Evolutionary conservation across 2,797 vertebrate species (phyloP).

Genomic region (Sebastes variabilis): DNA sequence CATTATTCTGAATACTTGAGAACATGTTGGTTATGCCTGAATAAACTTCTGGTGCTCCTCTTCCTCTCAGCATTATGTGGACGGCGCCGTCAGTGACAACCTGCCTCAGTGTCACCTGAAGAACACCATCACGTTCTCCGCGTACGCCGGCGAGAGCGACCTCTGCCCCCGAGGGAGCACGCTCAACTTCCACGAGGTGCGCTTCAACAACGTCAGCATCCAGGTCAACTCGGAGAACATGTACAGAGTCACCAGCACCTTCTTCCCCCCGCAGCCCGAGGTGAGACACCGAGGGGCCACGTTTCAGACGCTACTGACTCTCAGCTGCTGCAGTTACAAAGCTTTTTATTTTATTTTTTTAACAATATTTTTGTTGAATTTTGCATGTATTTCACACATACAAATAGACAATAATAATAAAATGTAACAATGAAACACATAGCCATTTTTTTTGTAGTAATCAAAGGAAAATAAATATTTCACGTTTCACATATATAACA

Average conservation of each 20-base stretch:
- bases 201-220: slow-evolving; percentile 85
- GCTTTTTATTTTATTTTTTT: too few species aligned
- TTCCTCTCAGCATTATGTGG: slow-evolving; percentile 86
- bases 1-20: not conserved
- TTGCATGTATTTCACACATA: too few species aligned
- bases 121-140: slow-evolving; percentile 88
- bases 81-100: slow-evolving; percentile 88
- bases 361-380: too few species aligned
- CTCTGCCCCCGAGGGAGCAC: slow-evolving; percentile 86
- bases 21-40: not conserved
- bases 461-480: too few species aligned
- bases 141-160: slow-evolving; percentile 90
- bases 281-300: slow-evolving; percentile 59
- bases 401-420: too few species aligned
- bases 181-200: slow-evolving; percentile 82
- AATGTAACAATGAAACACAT: too few species aligned
- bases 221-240: slow-evolving; percentile 86
- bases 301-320: not conserved
- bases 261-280: slow-evolving; percentile 87
- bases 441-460: too few species aligned
- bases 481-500: too few species aligned
- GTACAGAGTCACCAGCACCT: slow-evolving; percentile 76
- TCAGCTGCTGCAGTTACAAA: not conserved
- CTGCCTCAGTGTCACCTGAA: slow-evolving; percentile 80
- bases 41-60: not conserved